Base-by-base conservation (phyloP, 2,797 vertebrate species). In the Holocentrus rufus region DNA sequence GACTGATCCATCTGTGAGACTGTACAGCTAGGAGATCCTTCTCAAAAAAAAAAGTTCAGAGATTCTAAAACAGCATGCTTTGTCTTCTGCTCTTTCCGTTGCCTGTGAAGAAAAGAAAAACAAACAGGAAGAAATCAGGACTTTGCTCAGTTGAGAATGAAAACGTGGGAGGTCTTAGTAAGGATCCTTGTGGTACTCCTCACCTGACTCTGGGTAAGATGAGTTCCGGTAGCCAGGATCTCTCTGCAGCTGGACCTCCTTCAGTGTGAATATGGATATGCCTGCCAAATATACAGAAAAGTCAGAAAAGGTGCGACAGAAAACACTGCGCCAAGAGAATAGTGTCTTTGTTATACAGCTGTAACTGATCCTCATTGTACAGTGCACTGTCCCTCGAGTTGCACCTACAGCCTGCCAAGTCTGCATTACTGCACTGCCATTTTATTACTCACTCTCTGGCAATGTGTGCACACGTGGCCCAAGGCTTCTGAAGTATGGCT, bases 31-130 rank as follows among this genome's bases (percentile, higher is more conserved):
- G 57, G 71, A 86, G 60, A 77, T 85, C 69, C 61, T 86, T 86
- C 83, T 87, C 75, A 76, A 76, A 70, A 72, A 23, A 59, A 75
- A 62, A 76, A 64, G 84, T 84, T 80, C 78, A 68, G 90, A 76
- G 70, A 90, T 58, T 90, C 92, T 93, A 98, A 92, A 98, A 98
- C 91, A 98, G 95, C 97, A 98, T 98, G 94, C 97, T 98, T 92
- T 98, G 97, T 94, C 97, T 96, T 95, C 97, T 95, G 95, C 94
- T 97, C 93, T 98, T 98, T 80, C 95, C 95, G 54, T 96, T 96
- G 86, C 95, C 97, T 98, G 84, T 81, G 92, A 91, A 81, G 50
- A 25, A 56, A 52, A 72, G 15, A 59, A 31, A 49, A 5, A 50
- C 22, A 2, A 69, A n/a, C 34, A 6, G 14, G 57, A 6, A 56